A percentile compares a stretch with the other conserved stretches of the same genome.
phyloP scores from a whole-genome alignment of 2,797 vertebrate species.

The Garrulus glandarius region DNA sequence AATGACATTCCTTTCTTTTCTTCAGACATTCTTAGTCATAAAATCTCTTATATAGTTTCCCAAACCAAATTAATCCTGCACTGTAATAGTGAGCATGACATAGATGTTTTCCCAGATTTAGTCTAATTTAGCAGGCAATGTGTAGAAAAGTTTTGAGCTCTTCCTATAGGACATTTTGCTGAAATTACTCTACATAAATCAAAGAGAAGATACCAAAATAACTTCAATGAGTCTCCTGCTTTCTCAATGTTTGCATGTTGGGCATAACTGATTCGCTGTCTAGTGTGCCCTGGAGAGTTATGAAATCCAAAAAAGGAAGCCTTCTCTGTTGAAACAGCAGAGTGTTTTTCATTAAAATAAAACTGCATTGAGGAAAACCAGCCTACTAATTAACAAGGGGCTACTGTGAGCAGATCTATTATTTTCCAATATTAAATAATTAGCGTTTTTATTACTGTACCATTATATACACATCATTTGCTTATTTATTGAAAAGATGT shows the following conservation, averaged over 20 bases:
- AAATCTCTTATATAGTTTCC: not conserved
- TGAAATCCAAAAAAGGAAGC: conserved; percentile 39
- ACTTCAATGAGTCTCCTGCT: conserved; percentile 39
- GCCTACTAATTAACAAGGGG: conserved; percentile 12
- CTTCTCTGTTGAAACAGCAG: not conserved
- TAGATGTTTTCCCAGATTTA: not conserved
- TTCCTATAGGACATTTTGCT: conserved; percentile 42
- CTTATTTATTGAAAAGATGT: conserved; percentile 16
- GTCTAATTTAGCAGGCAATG: conserved; percentile 25
- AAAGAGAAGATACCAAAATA: conserved; percentile 53
- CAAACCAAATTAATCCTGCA: not conserved
- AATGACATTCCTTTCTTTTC: not conserved
- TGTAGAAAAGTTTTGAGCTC: not conserved
- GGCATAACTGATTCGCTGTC: conserved; percentile 39
- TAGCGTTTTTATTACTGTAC: conserved; percentile 23
- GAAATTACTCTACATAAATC: conserved; percentile 57
- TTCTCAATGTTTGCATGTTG: conserved; percentile 31
- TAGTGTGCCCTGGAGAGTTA: conserved; percentile 48
- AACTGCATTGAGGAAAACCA: not conserved
- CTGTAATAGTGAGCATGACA: not conserved
- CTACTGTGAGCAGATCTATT: not conserved
- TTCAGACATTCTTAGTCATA: not conserved
- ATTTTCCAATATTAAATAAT: conserved; percentile 54
- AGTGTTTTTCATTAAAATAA: conserved; percentile 43
- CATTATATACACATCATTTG: not conserved